Evolutionary conservation across 2,113 vertebrate species (phyloP).

Genomic region (rat (Rattus norvegicus)): DNA sequence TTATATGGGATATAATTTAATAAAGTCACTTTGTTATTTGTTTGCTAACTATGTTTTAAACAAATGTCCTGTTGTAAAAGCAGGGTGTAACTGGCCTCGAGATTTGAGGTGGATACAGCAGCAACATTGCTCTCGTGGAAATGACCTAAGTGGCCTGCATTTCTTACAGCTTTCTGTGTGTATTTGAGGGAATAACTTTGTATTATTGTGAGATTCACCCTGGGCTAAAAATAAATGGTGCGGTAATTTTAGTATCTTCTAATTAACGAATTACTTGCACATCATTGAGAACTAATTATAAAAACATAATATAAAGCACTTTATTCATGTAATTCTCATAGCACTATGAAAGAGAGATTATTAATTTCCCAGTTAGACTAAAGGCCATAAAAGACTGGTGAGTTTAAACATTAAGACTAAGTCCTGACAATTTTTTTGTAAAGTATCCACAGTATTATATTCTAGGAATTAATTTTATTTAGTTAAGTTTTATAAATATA

Average conservation of each 20-base stretch:
- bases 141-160: not conserved
- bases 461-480: not conserved
- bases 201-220: slow-evolving; percentile 14
- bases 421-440: not conserved
- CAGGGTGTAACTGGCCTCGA: not conserved
- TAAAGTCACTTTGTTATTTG: not conserved
- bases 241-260: slow-evolving; percentile 49
- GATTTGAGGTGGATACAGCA: not conserved
- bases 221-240: slow-evolving; percentile 26
- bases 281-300: slow-evolving; percentile 26
- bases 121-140: slow-evolving; percentile 6
- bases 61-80: not conserved
- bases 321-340: slow-evolving; percentile 37
- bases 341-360: not conserved
- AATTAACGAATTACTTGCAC: slow-evolving; percentile 51
- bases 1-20: not conserved
- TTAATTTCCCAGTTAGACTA: not conserved
- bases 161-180: slow-evolving; percentile 23
- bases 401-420: not conserved
- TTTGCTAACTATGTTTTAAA: slow-evolving; percentile 17
- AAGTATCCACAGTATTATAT: not conserved
- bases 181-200: slow-evolving; percentile 32
- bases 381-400: not conserved
- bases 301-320: not conserved
- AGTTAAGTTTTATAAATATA: not conserved